phyloP scores from a whole-genome alignment of 2,797 vertebrate genomes.

The Zonotrichia albicollis region DNA sequence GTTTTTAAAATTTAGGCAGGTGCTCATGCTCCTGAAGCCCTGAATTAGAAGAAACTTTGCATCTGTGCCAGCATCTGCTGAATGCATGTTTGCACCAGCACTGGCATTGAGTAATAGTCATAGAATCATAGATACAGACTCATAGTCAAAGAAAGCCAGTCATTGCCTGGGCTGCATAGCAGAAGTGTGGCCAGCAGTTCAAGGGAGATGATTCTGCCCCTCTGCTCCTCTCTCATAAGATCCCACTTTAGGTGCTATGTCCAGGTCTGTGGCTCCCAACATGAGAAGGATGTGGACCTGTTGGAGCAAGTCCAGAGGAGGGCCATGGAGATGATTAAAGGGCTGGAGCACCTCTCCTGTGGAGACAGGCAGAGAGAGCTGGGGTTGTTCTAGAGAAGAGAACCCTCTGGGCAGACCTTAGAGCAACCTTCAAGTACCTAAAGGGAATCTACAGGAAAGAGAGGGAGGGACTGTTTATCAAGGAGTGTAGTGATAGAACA shows the following conservation, averaged over 20 bases:
- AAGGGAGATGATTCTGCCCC: background rate
- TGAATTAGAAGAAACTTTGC: too few species aligned
- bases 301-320: background rate
- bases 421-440: background rate
- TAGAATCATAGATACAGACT: background rate
- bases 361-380: background rate
- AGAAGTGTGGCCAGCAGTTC: background rate
- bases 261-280: background rate
- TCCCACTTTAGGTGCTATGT: background rate
- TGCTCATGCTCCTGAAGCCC: too few species aligned
- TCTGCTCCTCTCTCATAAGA: background rate
- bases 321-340: background rate
- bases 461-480: background rate
- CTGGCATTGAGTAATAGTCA: too few species aligned
- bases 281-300: accelerated
- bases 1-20: background rate
- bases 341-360: background rate
- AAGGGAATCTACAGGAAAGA: background rate
- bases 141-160: background rate
- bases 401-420: background rate
- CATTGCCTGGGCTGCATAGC: background rate
- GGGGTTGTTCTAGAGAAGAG: background rate
- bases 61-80: too few species aligned
- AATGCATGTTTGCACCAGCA: background rate
- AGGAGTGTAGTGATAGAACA: background rate